These are phyloP conservation scores for Diacarnus erythraeanus DNA, from an alignment of 37 sponge, comb jelly and placozoan genomes.

Conservation along the genomic window DNA sequence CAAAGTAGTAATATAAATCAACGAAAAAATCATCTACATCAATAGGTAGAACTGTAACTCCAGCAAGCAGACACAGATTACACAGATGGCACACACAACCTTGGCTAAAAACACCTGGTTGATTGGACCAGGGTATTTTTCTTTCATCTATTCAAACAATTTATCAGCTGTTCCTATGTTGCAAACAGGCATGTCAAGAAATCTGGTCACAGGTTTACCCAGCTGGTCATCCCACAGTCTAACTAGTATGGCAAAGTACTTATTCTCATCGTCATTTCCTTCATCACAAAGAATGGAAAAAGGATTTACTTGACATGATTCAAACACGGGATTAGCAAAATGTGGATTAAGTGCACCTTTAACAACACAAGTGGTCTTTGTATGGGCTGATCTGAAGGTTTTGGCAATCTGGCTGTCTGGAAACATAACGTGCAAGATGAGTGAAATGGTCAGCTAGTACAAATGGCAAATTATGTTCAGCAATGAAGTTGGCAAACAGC, in stretches of 20 bases:
- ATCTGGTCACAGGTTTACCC: conserved; percentile 19
- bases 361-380: background rate
- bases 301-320: background rate
- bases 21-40: conserved; percentile 38
- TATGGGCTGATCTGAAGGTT: background rate
- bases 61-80: conserved; percentile 26
- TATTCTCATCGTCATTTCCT: background rate
- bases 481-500: conserved; percentile 7
- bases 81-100: conserved; percentile 46
- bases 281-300: conserved; percentile 20
- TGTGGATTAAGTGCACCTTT: background rate
- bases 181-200: conserved; percentile 45
- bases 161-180: conserved; percentile 33
- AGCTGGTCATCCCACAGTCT: conserved; percentile 29
- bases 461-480: conserved; percentile 15
- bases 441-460: background rate
- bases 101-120: conserved; percentile 18
- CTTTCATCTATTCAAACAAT: conserved; percentile 13
- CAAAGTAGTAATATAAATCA: conserved; percentile 36
- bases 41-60: conserved; percentile 24
- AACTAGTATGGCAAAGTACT: conserved; percentile 46
- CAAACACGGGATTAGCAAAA: background rate
- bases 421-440: no score
- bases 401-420: conserved; percentile 6
- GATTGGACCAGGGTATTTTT: conserved; percentile 31